Evolutionary conservation across 2,888 invertebrate genomes (phyloP), one percentile per base, ranked within the genome.

Genomic region (Acheta domesticus): DNA sequence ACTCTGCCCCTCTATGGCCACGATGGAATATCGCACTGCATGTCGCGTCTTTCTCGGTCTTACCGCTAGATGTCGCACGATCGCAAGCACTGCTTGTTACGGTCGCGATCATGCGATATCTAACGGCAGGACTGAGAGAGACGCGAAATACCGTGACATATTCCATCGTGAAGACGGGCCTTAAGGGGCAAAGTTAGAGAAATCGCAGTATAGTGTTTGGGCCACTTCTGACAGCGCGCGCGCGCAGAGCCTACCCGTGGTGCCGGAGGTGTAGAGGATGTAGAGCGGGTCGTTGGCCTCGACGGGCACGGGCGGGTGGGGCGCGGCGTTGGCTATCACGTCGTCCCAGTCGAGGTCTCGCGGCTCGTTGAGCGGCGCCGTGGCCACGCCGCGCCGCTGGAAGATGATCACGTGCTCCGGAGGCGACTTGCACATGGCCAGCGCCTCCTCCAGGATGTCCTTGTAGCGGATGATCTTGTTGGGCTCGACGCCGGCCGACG

Each of bases 401-500:
- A 90, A 96, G 80, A 98, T 93, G 79, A 98, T 92, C 86, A 95
- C 95, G 82, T 90, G 90, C n/a, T 89, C 86, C 0, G 96, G 96
- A 85, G 93, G 93, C 86, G 92, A 91, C 0, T 89, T 89, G 1
- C 92, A 92, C 78, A 89, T 85, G 84, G 92, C 90, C 21, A 98
- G 88, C 0, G 97, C 97, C 84, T 93, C 92, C 86, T 96, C 94
- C 80, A 96, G 86, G 84, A 96, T 93, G 36, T 91, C 91, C 84
- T 95, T 95, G 86, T 96, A 96, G 79, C 79, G 75, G 48, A 81
- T 79, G 36, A 95, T 90, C 88, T 93, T 94, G 82, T 92, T 92
- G 0, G 96, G 97, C 86, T 98, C 97, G 16, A 97, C 90, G 1
- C 97, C 97, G 85, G 94, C 96, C 86, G 95, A 97, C 0, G 96